These are phyloP conservation scores for Chromobotia macracanthus DNA, from an alignment of 2,797 vertebrate genomes.

Conservation along the genomic window DNA sequence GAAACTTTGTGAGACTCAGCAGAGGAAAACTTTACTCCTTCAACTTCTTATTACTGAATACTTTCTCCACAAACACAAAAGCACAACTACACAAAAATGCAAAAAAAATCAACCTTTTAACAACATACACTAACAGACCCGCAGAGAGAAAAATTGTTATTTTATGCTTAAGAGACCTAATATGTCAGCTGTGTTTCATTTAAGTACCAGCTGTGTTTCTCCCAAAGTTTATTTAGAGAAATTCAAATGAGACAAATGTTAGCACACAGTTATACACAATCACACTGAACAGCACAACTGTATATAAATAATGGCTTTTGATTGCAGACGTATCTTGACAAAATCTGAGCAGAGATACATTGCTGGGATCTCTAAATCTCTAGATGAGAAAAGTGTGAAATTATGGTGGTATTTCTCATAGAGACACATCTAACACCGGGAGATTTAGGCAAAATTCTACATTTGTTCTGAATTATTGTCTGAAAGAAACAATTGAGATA, in stretches of 20 bases:
- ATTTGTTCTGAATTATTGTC: not conserved
- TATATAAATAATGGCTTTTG: not conserved
- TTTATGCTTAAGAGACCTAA: not conserved
- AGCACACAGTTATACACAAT: not conserved
- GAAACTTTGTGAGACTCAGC: slow-evolving; percentile 1
- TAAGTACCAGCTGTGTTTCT: no score
- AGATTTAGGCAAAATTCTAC: not conserved
- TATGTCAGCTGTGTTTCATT: not conserved
- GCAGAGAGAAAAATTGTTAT: not conserved
- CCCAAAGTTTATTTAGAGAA: not conserved
- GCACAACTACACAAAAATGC: no score
- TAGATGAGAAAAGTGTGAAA: not conserved
- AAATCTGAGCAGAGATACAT: no score
- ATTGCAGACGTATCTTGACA: no score
- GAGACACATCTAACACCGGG: not conserved
- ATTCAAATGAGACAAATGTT: not conserved
- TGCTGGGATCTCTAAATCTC: not conserved
- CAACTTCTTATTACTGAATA: slow-evolving; percentile 76
- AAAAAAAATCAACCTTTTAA: not conserved
- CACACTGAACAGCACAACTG: no score
- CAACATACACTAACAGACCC: not conserved
- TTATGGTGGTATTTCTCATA: not conserved
- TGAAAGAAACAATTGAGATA: not conserved
- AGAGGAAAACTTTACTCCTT: slow-evolving; percentile 60
- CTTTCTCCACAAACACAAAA: slow-evolving; percentile 63